Percentiles rank a stretch among this genome's conserved stretches.
Conservation (phyloP, 2,888 invertebrate genomes). For the Xestia ashworthii region DNA sequence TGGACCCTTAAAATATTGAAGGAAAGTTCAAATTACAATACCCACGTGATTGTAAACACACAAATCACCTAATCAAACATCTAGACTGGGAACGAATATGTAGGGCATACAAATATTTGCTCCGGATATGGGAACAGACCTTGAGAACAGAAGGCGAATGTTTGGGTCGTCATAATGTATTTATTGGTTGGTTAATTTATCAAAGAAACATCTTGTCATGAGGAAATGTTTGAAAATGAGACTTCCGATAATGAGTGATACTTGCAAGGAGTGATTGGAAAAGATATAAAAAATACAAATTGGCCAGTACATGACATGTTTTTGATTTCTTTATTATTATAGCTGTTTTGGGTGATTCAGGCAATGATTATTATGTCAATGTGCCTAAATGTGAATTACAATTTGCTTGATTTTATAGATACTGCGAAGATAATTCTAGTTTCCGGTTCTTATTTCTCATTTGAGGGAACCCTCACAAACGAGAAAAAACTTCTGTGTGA, state of each 20-base stretch:
- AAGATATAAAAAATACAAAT: not conserved
- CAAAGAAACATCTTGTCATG: slow-evolving; percentile 24
- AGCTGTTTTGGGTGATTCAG: not conserved
- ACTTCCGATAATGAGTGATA: not conserved
- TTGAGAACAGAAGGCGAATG: slow-evolving; percentile 42
- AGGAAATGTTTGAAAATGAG: slow-evolving; percentile 19
- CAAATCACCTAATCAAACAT: slow-evolving; percentile 50
- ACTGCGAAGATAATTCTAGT: not conserved
- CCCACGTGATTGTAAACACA: slow-evolving; percentile 20
- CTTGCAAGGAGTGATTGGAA: not conserved
- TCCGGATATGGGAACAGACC: slow-evolving; percentile 26
- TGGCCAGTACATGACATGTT: not conserved
- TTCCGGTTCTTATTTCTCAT: not conserved
- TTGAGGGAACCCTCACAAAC: no score
- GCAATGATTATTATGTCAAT: not conserved
- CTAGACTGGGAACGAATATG: slow-evolving; percentile 36
- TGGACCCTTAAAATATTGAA: not conserved
- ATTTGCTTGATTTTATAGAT: not conserved
- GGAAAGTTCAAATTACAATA: slow-evolving; percentile 22
- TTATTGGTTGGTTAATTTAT: slow-evolving; percentile 45
- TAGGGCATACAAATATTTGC: slow-evolving; percentile 53
- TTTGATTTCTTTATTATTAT: not conserved
- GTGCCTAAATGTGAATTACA: not conserved
- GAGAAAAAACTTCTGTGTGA: slow-evolving; percentile 19
- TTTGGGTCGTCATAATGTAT: slow-evolving; percentile 31